phyloP scores from a whole-genome alignment of 2,797 vertebrate species.

The Dipus sagitta region DNA sequence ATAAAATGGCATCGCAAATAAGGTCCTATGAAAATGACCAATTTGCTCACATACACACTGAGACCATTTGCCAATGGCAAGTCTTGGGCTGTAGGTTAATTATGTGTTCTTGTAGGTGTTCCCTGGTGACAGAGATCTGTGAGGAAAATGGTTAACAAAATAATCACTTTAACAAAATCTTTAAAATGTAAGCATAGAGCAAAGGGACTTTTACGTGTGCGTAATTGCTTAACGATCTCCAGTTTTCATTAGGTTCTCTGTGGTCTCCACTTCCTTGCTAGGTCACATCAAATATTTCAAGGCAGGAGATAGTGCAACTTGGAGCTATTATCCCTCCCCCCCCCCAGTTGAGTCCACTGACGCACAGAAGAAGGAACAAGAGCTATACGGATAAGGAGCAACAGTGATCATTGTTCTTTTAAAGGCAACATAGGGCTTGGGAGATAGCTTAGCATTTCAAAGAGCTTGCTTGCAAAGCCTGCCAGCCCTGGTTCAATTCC shows the following conservation, averaged over 20 bases:
- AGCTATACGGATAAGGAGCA: slow-evolving; percentile 34
- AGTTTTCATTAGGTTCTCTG: slow-evolving; percentile 50
- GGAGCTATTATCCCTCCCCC: background rate
- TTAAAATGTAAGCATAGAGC: slow-evolving; percentile 29
- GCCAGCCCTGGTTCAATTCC: no score
- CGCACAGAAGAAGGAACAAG: slow-evolving; percentile 19
- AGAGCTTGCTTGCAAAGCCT: no score
- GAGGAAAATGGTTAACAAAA: slow-evolving; percentile 40
- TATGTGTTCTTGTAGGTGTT: background rate
- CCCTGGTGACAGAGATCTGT: background rate
- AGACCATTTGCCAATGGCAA: background rate
- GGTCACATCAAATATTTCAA: slow-evolving; percentile 51
- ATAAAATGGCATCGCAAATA: background rate
- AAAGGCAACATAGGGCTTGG: no score
- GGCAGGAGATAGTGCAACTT: slow-evolving; percentile 3
- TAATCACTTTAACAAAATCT: slow-evolving; percentile 38
- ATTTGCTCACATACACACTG: background rate
- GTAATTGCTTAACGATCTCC: slow-evolving; percentile 11
- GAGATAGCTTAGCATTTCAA: no score
- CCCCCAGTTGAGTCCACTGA: background rate
- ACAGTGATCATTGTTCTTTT: background rate
- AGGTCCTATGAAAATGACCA: slow-evolving; percentile 12
- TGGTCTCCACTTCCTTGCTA: background rate
- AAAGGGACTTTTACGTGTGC: slow-evolving; percentile 23
- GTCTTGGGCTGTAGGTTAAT: background rate